Percentiles rank a stretch among this genome's conserved stretches.
These are phyloP conservation scores for Malthinus seriepunctatus DNA, from an alignment of 2,888 invertebrate genomes.

Conservation along the genomic window DNA sequence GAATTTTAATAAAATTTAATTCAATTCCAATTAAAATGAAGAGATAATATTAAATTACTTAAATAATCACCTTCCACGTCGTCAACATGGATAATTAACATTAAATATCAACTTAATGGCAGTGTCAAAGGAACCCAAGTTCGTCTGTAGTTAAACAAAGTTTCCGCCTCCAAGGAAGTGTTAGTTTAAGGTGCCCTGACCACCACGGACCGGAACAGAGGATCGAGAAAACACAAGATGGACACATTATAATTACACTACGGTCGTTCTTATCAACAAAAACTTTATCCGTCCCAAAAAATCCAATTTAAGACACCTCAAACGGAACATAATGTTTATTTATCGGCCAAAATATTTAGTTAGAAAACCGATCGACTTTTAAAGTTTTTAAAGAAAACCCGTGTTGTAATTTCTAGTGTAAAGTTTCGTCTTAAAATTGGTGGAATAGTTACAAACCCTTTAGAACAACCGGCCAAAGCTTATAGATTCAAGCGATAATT, in stretches of 20 bases:
- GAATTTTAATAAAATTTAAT: neutral
- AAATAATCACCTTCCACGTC: slow-evolving; percentile 21
- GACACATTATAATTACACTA: slow-evolving; percentile 16
- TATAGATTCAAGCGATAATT: slow-evolving; percentile 54
- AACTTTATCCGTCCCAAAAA: no score
- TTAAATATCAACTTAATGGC: slow-evolving; percentile 48
- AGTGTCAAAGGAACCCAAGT: slow-evolving; percentile 48
- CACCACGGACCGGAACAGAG: slow-evolving; percentile 45
- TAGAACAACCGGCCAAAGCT: slow-evolving; percentile 39
- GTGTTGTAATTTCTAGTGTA: no score
- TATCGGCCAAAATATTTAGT: neutral
- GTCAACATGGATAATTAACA: slow-evolving; percentile 45
- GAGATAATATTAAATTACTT: slow-evolving; percentile 18
- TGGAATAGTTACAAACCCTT: slow-evolving; percentile 34
- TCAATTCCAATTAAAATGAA: neutral
- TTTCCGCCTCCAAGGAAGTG: slow-evolving; percentile 47
- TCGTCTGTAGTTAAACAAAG: slow-evolving; percentile 47
- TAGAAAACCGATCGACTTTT: neutral
- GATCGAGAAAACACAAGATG: slow-evolving; percentile 26
- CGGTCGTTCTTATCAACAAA: slow-evolving; percentile 1
- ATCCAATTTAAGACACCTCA: no score
- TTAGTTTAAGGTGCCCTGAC: slow-evolving; percentile 50
- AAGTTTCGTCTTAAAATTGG: slow-evolving; percentile 9
- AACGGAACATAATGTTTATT: no score
- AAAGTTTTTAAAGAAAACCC: neutral